These are phyloP conservation scores for Paratilapia polleni DNA, from an alignment of 2,113 vertebrate genomes.

Conservation along the genomic window DNA sequence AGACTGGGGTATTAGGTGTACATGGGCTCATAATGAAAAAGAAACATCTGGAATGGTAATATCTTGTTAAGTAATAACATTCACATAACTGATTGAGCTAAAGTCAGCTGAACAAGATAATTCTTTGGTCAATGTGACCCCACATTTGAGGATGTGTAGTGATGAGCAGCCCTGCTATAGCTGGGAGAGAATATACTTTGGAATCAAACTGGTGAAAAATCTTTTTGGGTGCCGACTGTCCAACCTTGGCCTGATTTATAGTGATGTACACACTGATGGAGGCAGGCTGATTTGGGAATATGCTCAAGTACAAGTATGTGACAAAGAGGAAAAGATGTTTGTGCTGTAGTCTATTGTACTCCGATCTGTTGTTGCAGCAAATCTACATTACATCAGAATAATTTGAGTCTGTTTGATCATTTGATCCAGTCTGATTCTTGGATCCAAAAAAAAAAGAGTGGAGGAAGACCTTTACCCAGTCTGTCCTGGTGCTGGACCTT, in stretches of 20 bases:
- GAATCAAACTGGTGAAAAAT: background rate
- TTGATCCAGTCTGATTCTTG: background rate
- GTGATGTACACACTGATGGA: background rate
- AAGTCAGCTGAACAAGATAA: background rate
- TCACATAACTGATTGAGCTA: background rate
- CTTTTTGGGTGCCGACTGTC: background rate
- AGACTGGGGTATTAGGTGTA: background rate
- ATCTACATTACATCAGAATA: background rate
- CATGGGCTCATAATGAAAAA: background rate
- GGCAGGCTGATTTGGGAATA: background rate
- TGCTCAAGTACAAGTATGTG: background rate
- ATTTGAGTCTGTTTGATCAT: background rate
- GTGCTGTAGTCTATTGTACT: background rate
- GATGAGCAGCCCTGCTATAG: background rate
- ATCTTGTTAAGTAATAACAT: too few species aligned
- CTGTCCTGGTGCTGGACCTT: background rate
- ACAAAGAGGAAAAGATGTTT: background rate
- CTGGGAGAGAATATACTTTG: background rate
- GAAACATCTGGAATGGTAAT: background rate
- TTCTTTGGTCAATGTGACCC: background rate
- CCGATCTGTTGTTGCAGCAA: background rate
- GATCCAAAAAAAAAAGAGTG: background rate
- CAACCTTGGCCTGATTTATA: background rate
- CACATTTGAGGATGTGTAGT: background rate
- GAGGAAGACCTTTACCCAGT: background rate